Conservation (phyloP, 30 jellyfish, hydroid and myxozoan genomes). For the Catostylus mosaicus region DNA sequence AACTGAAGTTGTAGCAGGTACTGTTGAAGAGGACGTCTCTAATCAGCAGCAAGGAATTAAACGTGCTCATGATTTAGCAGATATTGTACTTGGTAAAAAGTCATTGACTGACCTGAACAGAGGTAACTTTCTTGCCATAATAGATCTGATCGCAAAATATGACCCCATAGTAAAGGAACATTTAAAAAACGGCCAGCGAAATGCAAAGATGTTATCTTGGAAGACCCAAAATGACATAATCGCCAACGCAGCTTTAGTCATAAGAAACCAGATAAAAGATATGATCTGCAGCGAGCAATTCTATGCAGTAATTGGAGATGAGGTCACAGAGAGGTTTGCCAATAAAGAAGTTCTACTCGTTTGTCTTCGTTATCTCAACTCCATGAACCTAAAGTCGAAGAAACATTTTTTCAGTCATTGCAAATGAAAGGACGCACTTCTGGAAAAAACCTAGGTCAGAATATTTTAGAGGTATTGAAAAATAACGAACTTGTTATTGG, state of each 20-base stretch:
- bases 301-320: constrained; percentile 54
- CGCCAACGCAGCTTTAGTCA: constrained; percentile 22
- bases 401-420: constrained; percentile 40
- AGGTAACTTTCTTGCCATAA: too few species aligned
- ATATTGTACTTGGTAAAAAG: too few species aligned
- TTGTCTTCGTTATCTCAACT: constrained; percentile 49
- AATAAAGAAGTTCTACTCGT: constrained; percentile 48
- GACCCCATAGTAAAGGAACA: constrained; percentile 39
- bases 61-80: too few species aligned
- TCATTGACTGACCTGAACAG: too few species aligned
- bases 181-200: constrained; percentile 47
- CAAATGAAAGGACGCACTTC: constrained; percentile 53
- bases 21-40: background rate
- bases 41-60: constrained; percentile 38
- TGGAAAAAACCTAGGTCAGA: constrained; percentile 43
- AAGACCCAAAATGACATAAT: background rate
- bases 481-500: constrained; percentile 20
- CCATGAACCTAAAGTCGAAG: constrained; percentile 37
- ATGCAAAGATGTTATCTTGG: constrained; percentile 56
- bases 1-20: too few species aligned
- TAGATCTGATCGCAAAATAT: too few species aligned
- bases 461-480: constrained; percentile 17
- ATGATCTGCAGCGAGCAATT: constrained; percentile 26
- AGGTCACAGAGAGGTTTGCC: constrained; percentile 61
- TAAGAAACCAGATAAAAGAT: constrained; percentile 34